Evolutionary conservation across 2,888 invertebrate genomes (phyloP).

Genomic region (Fragum whitleyi): DNA sequence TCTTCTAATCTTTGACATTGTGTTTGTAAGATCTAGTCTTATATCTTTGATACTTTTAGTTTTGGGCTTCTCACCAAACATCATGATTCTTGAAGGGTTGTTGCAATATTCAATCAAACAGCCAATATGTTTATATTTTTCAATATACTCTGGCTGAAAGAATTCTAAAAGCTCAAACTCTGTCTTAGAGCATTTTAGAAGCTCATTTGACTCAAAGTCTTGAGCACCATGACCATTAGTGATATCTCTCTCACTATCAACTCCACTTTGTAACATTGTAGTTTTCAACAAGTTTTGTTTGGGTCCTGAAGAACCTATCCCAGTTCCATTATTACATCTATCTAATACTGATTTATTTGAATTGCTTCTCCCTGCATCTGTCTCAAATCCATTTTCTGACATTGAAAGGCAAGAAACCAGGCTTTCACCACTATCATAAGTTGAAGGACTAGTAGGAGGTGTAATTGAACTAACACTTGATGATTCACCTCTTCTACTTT

Average conservation of each 20-base stretch:
- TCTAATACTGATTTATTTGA: too few species aligned
- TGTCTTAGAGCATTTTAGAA: background rate
- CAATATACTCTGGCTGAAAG: background rate
- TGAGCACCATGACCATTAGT: too few species aligned
- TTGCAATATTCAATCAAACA: background rate
- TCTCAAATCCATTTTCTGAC: too few species aligned
- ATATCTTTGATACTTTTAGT: background rate
- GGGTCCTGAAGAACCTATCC: too few species aligned
- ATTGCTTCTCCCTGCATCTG: too few species aligned
- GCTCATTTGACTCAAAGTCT: too few species aligned
- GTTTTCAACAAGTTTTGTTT: too few species aligned
- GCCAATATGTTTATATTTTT: background rate
- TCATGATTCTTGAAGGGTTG: background rate
- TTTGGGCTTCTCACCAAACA: conserved; percentile 2
- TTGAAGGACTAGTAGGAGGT: background rate
- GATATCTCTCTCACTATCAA: too few species aligned
- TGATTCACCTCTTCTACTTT: background rate
- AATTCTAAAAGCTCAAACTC: background rate
- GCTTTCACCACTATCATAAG: too few species aligned
- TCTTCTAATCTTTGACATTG: background rate
- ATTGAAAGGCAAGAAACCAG: too few species aligned
- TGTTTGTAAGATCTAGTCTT: background rate
- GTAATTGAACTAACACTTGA: background rate
- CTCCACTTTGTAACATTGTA: too few species aligned
- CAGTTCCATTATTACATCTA: too few species aligned